Evolutionary conservation across 1,140 invertebrate genomes (phyloP).

Genomic region (Gonatopus flavifemur): DNA sequence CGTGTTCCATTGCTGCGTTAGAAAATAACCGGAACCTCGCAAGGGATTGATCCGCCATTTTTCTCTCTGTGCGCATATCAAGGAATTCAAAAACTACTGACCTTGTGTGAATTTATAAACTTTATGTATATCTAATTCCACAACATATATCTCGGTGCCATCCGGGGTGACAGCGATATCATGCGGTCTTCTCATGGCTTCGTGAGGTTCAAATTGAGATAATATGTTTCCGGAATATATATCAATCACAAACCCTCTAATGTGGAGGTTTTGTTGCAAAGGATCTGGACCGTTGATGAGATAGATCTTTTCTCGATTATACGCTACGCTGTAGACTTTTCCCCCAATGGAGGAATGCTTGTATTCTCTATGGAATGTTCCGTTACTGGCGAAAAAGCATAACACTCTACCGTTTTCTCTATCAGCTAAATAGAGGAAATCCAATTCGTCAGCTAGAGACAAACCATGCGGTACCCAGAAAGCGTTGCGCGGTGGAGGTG

Average conservation of each 20-base stretch:
- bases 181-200: constrained; percentile 71
- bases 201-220: constrained; percentile 64
- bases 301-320: constrained; percentile 59
- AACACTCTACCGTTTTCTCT: constrained; percentile 86
- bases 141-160: constrained; percentile 72
- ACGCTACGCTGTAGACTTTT: constrained; percentile 71
- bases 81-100: constrained; percentile 16
- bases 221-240: constrained; percentile 62
- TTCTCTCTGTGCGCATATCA: not conserved
- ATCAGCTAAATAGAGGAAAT: constrained; percentile 84
- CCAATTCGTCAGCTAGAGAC: constrained; percentile 73
- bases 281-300: constrained; percentile 44
- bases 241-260: constrained; percentile 72
- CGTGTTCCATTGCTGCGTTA: too few relatives aligned
- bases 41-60: not conserved
- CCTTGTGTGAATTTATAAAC: constrained; percentile 66
- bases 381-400: constrained; percentile 71
- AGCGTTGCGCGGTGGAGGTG: constrained; percentile 59
- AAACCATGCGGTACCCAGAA: constrained; percentile 83
- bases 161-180: constrained; percentile 71
- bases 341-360: constrained; percentile 64
- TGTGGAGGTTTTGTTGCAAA: constrained; percentile 29
- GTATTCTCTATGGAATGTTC: constrained; percentile 65
- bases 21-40: too few relatives aligned
- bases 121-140: constrained; percentile 68